These are phyloP conservation scores for Cryptosula pallasiana DNA, from an alignment of 2,888 invertebrate genomes.

Conservation along the genomic window DNA sequence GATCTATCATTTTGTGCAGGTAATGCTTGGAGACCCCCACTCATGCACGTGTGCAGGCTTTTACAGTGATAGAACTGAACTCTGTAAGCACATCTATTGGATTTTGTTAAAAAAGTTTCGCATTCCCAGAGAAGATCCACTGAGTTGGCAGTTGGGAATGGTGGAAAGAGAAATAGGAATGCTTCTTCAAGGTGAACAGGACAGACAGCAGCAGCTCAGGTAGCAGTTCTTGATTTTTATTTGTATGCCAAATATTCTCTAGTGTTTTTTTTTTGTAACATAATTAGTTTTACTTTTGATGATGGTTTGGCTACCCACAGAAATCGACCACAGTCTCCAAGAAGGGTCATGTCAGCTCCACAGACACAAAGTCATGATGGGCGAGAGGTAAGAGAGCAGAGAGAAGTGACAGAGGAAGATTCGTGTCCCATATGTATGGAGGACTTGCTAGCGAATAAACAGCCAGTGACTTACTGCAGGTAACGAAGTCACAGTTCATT, in stretches of 20 bases:
- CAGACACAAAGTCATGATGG: constrained; percentile 33
- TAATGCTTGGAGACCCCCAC: constrained; percentile 51
- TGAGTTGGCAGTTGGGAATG: constrained; percentile 52
- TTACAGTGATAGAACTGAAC: constrained; percentile 44
- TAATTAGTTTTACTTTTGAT: too few species aligned
- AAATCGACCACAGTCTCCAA: constrained; percentile 20
- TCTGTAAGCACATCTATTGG: constrained; percentile 55
- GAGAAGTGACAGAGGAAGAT: constrained; percentile 48
- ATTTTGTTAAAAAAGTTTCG: constrained; percentile 50
- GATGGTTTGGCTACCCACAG: too few species aligned
- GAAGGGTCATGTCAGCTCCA: not conserved
- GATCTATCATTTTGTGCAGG: too few species aligned
- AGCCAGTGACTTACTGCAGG: constrained; percentile 53
- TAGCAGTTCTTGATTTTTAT: not conserved
- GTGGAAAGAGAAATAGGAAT: constrained; percentile 48
- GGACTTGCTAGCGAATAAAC: constrained; percentile 44
- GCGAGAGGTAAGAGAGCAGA: constrained; percentile 37
- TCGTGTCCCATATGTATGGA: constrained; percentile 55
- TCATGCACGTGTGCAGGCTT: constrained; percentile 50
- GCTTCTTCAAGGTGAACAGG: not conserved
- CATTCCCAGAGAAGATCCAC: constrained; percentile 44
- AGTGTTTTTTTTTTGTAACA: too few species aligned
- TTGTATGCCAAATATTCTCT: too few species aligned
- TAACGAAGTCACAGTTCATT: too few species aligned
- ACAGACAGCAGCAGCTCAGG: not conserved